Evolutionary conservation across 2,797 vertebrate species (phyloP).

Genomic region (Pogoniulus pusillus): DNA sequence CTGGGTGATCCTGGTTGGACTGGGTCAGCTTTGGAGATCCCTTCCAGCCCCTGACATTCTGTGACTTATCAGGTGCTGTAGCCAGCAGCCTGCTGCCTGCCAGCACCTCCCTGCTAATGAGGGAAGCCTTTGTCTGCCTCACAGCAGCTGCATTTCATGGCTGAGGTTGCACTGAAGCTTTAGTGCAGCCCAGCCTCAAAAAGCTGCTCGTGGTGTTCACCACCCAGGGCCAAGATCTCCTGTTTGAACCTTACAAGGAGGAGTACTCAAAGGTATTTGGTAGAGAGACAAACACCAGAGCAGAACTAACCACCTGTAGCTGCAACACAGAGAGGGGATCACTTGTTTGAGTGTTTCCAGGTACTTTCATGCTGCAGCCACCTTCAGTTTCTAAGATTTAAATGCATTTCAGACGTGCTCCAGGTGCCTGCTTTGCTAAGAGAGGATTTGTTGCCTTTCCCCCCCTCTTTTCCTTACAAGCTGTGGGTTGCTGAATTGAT

Average conservation of each 20-base stretch:
- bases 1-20: too few species aligned
- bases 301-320: not conserved
- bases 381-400: not conserved
- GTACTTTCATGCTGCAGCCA: not conserved
- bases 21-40: too few species aligned
- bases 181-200: not conserved
- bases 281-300: not conserved
- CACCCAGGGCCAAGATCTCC: not conserved
- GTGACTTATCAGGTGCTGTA: not conserved
- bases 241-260: not conserved
- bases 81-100: not conserved
- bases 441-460: not conserved
- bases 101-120: not conserved
- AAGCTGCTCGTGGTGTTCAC: not conserved
- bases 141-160: not conserved
- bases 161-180: not conserved
- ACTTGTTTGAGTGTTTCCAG: not conserved
- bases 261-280: not conserved
- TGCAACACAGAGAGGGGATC: not conserved
- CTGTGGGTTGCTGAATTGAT: not conserved
- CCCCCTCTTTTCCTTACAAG: not conserved
- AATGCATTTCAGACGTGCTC: not conserved
- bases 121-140: not conserved
- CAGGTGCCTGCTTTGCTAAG: not conserved
- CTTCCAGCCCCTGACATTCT: not conserved